These are phyloP conservation scores for Turdus rufiventris DNA, from an alignment of 2,113 vertebrate species.

Conservation along the genomic window DNA sequence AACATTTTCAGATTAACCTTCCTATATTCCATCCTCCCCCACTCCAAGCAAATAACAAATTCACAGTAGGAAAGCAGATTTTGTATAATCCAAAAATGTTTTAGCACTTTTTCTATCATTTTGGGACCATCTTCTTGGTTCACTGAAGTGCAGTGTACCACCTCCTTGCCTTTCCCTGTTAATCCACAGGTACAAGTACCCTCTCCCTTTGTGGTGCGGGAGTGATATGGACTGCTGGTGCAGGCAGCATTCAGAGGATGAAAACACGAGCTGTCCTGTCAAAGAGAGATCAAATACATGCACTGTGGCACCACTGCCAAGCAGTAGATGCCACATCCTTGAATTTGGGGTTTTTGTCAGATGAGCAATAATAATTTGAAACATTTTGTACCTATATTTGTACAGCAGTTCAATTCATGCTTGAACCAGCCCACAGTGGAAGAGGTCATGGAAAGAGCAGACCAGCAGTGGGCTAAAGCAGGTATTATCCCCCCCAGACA, in stretches of 20 bases:
- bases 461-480: background rate
- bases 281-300: background rate
- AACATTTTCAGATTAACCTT: background rate
- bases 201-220: background rate
- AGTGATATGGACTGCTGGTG: background rate
- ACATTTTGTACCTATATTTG: background rate
- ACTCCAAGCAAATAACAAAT: background rate
- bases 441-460: background rate
- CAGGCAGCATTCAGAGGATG: background rate
- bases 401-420: background rate
- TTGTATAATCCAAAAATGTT: background rate
- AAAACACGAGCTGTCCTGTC: background rate
- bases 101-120: background rate
- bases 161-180: background rate
- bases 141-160: background rate
- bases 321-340: background rate
- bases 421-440: background rate
- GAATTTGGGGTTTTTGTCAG: background rate
- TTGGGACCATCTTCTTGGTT: background rate
- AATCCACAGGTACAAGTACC: background rate
- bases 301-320: background rate
- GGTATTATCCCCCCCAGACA: background rate
- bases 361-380: background rate
- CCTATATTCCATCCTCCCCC: fast-evolving
- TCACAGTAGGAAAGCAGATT: background rate